Evolutionary conservation across 2,888 invertebrate species (phyloP).

Genomic region (Suillia variegata): DNA sequence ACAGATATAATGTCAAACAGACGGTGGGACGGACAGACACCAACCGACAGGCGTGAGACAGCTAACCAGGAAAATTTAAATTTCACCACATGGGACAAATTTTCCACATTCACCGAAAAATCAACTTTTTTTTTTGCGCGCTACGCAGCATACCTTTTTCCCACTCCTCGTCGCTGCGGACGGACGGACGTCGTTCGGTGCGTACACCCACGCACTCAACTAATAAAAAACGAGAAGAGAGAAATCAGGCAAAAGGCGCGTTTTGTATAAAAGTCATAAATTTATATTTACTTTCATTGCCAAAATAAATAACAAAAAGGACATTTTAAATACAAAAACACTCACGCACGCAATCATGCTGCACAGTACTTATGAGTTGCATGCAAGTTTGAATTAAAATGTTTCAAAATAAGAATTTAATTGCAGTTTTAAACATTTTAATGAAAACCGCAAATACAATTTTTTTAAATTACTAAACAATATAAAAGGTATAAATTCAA

Average conservation of each 20-base stretch:
- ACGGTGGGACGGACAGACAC: no score
- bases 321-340: neutral
- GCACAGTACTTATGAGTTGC: no score
- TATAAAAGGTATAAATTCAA: no score
- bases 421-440: no score
- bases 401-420: no score
- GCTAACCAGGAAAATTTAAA: constrained; percentile 7
- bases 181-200: neutral
- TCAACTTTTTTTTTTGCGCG: no score
- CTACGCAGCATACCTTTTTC: neutral
- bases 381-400: no score
- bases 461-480: no score
- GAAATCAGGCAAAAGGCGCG: constrained; percentile 1
- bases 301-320: constrained; percentile 12
- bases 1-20: no score
- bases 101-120: no score
- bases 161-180: neutral
- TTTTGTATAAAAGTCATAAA: constrained; percentile 19
- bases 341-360: constrained; percentile 4
- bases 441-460: no score
- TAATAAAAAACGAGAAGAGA: neutral
- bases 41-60: no score
- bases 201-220: neutral
- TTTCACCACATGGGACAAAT: constrained; percentile 17
- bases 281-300: constrained; percentile 19